phyloP scores from a whole-genome alignment of 2,113 vertebrate genomes.

The Gopherus evgoodei region DNA sequence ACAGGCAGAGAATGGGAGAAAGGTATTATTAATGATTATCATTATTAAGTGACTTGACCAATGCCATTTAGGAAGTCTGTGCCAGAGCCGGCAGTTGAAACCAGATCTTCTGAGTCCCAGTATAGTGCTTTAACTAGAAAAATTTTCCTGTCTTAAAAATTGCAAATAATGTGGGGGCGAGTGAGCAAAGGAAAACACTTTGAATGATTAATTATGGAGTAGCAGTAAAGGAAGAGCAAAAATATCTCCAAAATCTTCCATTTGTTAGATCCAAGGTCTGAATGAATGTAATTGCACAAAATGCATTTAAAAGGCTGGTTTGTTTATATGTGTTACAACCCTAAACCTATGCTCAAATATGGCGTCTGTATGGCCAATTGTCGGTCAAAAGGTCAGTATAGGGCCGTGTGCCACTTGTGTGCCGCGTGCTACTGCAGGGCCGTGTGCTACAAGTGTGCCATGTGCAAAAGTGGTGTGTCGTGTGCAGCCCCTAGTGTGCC shows the following conservation, averaged over 20 bases:
- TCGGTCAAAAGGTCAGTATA: too few species aligned
- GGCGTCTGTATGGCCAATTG: too few species aligned
- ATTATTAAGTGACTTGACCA: not conserved
- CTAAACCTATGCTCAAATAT: too few species aligned
- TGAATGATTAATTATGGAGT: not conserved
- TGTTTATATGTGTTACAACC: not conserved
- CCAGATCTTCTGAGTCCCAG: not conserved
- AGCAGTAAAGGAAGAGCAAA: not conserved
- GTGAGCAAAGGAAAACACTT: not conserved
- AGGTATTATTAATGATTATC: not conserved
- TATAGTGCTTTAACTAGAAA: not conserved
- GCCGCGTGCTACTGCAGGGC: too few species aligned
- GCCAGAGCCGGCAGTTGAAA: not conserved
- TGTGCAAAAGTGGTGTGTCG: too few species aligned
- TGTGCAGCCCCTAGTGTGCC: too few species aligned
- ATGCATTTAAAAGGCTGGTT: not conserved
- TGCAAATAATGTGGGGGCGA: not conserved
- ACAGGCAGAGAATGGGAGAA: not conserved
- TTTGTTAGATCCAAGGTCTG: constrained; percentile 34
- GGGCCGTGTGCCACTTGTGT: too few species aligned
- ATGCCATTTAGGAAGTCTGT: not conserved
- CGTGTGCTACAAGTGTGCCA: too few species aligned
- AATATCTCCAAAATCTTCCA: not conserved
- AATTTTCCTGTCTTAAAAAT: not conserved
- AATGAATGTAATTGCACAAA: constrained; percentile 12